Conservation (phyloP, 2,113 vertebrate genomes). For the Pogonocichla stellata region DNA sequence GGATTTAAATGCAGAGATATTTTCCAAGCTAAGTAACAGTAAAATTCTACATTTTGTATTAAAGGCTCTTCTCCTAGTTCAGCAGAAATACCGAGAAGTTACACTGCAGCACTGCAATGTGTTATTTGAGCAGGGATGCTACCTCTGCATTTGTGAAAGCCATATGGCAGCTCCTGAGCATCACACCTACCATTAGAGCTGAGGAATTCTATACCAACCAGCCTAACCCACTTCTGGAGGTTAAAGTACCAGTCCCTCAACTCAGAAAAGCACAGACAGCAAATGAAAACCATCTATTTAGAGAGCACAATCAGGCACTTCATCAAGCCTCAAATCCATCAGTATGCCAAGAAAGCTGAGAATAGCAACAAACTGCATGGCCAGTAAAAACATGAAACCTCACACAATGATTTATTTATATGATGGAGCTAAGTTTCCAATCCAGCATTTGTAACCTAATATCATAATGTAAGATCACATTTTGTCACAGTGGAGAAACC, state of each 20-base stretch:
- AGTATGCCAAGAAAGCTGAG: neutral
- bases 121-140: neutral
- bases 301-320: neutral
- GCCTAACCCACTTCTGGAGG: neutral
- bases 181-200: neutral
- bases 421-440: neutral
- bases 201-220: neutral
- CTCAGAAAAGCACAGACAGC: neutral
- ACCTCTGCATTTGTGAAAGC: neutral
- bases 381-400: neutral
- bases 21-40: neutral
- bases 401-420: neutral
- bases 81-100: neutral
- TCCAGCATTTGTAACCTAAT: neutral
- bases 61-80: neutral
- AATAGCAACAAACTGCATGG: neutral
- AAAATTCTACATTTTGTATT: neutral
- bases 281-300: neutral
- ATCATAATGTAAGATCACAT: neutral
- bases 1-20: neutral
- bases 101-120: neutral
- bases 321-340: neutral
- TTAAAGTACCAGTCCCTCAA: neutral
- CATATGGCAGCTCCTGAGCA: neutral
- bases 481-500: neutral